Percentiles rank a stretch among this genome's conserved stretches.
These are phyloP conservation scores for Probosciger aterrimus DNA, from an alignment of 2,113 vertebrate species.

Conservation along the genomic window DNA sequence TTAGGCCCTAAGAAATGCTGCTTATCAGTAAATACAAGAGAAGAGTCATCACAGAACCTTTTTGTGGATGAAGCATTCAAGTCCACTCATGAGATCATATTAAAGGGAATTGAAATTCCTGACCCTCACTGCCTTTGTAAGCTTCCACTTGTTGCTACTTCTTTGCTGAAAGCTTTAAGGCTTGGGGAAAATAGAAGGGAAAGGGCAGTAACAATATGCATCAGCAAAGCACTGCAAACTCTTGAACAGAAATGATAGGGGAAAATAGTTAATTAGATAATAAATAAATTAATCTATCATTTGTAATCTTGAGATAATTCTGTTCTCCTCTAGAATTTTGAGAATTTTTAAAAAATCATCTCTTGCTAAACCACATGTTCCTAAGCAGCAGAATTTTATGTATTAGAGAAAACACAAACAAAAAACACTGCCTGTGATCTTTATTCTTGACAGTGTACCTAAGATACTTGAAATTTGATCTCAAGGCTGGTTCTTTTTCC, in stretches of 20 bases:
- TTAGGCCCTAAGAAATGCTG: not conserved
- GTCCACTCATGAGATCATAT: not conserved
- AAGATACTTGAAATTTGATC: not conserved
- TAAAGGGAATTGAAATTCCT: not conserved
- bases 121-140: not conserved
- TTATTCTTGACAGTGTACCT: not conserved
- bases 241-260: not conserved
- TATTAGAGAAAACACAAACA: not conserved
- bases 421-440: not conserved
- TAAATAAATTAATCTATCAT: not conserved
- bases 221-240: not conserved
- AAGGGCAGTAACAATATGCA: not conserved
- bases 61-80: not conserved
- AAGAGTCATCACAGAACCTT: not conserved
- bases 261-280: not conserved
- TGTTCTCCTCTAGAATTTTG: not conserved
- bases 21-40: not conserved
- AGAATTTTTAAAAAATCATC: not conserved
- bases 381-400: not conserved
- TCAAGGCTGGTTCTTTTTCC: not conserved
- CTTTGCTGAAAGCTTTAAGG: not conserved
- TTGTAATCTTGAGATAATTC: not conserved
- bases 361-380: not conserved
- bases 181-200: not conserved
- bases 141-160: not conserved